Percentiles rank a stretch among this genome's conserved stretches.
Conservation (phyloP, 1,140 invertebrate genomes). For the Aphidius gifuensis region DNA sequence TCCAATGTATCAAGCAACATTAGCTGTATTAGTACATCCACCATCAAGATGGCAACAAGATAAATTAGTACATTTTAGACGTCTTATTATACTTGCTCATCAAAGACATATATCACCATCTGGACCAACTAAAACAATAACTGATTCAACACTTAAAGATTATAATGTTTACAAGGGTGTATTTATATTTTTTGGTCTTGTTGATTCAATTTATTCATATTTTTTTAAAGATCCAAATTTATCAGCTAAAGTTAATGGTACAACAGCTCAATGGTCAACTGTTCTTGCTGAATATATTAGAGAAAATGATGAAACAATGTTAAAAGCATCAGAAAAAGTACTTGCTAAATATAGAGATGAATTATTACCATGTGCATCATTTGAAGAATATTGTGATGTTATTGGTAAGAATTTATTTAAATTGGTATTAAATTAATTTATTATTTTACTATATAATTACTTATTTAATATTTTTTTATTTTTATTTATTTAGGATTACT, state of each 20-base stretch:
- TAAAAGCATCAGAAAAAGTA: constrained; percentile 83
- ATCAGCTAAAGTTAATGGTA: constrained; percentile 64
- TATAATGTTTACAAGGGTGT: constrained; percentile 83
- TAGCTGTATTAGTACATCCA: constrained; percentile 76
- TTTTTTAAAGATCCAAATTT: constrained; percentile 66
- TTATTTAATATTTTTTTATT: constrained; percentile 1
- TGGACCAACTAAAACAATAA: constrained; percentile 55
- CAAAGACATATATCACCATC: constrained; percentile 63
- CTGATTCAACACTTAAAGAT: constrained; percentile 62
- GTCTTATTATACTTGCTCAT: constrained; percentile 77
- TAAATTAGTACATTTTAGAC: constrained; percentile 70
- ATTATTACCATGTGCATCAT: constrained; percentile 82
- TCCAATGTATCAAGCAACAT: constrained; percentile 78
- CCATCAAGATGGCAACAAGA: constrained; percentile 68
- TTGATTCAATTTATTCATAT: constrained; percentile 73
- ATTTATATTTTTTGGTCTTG: constrained; percentile 79
- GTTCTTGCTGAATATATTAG: constrained; percentile 90
- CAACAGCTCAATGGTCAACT: constrained; percentile 78
- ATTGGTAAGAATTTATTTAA: constrained; percentile 58
- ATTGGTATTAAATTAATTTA: constrained; percentile 7
- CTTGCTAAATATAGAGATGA: constrained; percentile 83
- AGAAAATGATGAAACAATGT: constrained; percentile 85
- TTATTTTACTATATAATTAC: neutral
- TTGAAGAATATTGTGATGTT: constrained; percentile 89
- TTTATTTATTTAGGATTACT: constrained; percentile 57